Conservation (phyloP, 37 sponge, comb jelly and placozoan species). For the Eunapius fragilis region DNA sequence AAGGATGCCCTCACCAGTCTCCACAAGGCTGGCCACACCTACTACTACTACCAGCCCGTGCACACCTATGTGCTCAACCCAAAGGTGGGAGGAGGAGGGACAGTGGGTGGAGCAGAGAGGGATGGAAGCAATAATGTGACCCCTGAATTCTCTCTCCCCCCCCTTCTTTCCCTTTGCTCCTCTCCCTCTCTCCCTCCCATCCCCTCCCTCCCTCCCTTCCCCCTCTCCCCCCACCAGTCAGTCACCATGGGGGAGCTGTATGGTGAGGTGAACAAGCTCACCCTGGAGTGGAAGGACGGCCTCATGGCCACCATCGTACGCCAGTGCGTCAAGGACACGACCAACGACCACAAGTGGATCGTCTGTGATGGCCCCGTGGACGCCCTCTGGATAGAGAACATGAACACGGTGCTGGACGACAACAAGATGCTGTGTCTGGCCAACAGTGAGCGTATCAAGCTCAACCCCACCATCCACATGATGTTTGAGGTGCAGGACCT, state of each 20-base stretch:
- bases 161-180: neutral
- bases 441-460: conserved; percentile 96
- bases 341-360: conserved; percentile 99
- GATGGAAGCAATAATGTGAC: neutral
- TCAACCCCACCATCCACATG: conserved; percentile 95
- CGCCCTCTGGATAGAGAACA: conserved; percentile 99
- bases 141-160: neutral
- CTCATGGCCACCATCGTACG: conserved; percentile 95
- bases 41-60: conserved; percentile 89
- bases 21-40: conserved; percentile 61
- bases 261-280: conserved; percentile 95
- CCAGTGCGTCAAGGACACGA: conserved; percentile 95
- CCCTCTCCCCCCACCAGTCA: conserved; percentile 20
- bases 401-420: conserved; percentile 99
- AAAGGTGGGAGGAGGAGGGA: conserved; percentile 51
- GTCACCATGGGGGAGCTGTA: conserved; percentile 98
- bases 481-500: conserved; percentile 99
- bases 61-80: conserved; percentile 95
- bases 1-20: conserved; percentile 85
- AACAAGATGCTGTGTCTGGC: conserved; percentile 99
- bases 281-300: conserved; percentile 98
- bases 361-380: conserved; percentile 99
- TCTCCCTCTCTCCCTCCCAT: neutral
- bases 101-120: no score
- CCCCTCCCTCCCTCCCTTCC: neutral